phyloP scores from a whole-genome alignment of 2,888 invertebrate species.

The Eristalis tenax region DNA sequence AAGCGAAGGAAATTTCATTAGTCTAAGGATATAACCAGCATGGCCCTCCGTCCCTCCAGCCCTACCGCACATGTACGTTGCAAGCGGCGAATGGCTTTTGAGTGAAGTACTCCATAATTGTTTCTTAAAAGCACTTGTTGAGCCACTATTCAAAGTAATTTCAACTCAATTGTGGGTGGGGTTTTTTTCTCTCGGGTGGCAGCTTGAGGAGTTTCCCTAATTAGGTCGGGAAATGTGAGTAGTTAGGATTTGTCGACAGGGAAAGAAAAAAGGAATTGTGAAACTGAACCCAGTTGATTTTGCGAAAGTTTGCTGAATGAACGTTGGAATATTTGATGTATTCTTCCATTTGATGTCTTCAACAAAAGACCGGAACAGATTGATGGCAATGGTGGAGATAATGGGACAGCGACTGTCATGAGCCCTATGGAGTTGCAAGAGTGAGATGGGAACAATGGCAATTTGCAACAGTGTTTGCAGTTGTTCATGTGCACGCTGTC shows the following conservation, averaged over 20 bases:
- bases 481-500: too few species aligned
- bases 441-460: too few species aligned
- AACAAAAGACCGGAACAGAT: neutral
- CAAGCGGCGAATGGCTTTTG: neutral
- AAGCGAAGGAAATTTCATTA: slow-evolving; percentile 23
- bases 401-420: neutral
- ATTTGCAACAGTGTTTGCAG: too few species aligned
- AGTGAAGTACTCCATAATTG: neutral
- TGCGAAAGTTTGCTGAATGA: neutral
- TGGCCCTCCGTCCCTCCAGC: neutral
- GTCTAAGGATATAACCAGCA: slow-evolving; percentile 14
- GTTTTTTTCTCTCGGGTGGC: neutral
- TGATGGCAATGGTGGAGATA: neutral
- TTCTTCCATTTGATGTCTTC: neutral
- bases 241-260: neutral
- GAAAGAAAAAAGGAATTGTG: neutral
- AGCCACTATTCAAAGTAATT: neutral
- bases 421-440: too few species aligned
- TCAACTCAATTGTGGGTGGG: neutral
- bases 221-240: neutral
- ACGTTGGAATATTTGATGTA: neutral
- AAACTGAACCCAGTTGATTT: neutral
- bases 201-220: neutral
- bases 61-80: neutral
- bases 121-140: neutral